Percentiles rank a stretch among this genome's conserved stretches.
Conservation (phyloP, 2,113 vertebrate species). For the Mastomys coucha region DNA sequence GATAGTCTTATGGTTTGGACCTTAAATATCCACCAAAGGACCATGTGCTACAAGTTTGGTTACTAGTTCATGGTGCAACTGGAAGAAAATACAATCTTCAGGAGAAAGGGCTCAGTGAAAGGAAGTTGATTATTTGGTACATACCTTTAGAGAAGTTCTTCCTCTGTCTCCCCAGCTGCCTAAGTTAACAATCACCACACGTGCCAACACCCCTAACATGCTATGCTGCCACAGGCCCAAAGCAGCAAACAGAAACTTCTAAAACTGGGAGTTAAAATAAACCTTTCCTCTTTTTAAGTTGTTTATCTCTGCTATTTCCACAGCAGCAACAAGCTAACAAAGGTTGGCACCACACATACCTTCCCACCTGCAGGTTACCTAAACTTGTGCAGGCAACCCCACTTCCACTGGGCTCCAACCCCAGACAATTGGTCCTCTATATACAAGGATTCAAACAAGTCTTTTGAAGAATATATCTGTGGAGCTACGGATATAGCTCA, state of each 20-base stretch:
- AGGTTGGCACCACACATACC: not conserved
- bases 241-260: not conserved
- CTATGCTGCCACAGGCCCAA: not conserved
- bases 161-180: not conserved
- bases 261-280: not conserved
- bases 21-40: not conserved
- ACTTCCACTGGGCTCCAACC: not conserved
- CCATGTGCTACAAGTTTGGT: no score
- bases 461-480: not conserved
- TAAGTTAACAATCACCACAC: no score
- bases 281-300: not conserved
- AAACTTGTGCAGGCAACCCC: not conserved
- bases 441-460: not conserved
- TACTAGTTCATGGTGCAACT: not conserved
- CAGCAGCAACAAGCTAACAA: not conserved
- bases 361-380: not conserved
- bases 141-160: not conserved
- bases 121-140: not conserved
- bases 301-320: not conserved
- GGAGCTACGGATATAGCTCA: not conserved
- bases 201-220: no score
- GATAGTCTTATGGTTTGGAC: not conserved
- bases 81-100: not conserved
- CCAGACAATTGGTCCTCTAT: not conserved
- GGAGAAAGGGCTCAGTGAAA: not conserved